These are phyloP conservation scores for Parasteatoda lunata DNA, from an alignment of 2,888 invertebrate species.

Conservation along the genomic window DNA sequence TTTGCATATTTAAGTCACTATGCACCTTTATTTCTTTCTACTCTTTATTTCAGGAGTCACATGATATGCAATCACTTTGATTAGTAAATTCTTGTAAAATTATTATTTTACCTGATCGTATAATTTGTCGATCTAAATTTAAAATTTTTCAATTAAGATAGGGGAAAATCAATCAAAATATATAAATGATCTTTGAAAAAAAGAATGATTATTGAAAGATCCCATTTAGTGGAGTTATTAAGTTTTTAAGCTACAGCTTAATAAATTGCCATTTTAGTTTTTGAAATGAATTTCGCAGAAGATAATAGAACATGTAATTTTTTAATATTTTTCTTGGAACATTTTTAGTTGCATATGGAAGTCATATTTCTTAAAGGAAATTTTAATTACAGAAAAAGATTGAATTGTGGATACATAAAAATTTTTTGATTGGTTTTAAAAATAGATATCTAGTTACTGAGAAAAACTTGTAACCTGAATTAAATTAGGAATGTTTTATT, in stretches of 20 bases:
- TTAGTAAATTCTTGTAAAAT: constrained; percentile 16
- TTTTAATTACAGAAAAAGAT: too few relatives aligned
- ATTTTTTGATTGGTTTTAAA: too few relatives aligned
- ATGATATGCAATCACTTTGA: constrained; percentile 25
- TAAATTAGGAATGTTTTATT: too few relatives aligned
- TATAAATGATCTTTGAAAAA: constrained; percentile 24
- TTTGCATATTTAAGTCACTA: constrained; percentile 10
- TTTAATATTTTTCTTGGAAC: not conserved
- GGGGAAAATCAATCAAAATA: constrained; percentile 37
- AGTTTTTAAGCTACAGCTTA: not conserved
- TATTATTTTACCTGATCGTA: constrained; percentile 35
- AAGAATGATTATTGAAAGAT: not conserved
- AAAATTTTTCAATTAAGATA: constrained; percentile 50
- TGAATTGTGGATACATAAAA: too few relatives aligned
- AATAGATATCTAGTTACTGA: too few relatives aligned
- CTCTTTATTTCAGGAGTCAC: not conserved
- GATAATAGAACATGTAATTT: not conserved
- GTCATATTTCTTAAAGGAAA: too few relatives aligned
- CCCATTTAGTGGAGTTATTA: not conserved
- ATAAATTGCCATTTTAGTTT: not conserved
- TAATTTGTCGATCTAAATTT: constrained; percentile 15
- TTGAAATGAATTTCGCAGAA: not conserved
- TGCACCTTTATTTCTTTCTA: not conserved
- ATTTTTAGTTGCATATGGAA: not conserved
- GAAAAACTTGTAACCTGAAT: too few relatives aligned